Conservation (phyloP, 2,113 vertebrate genomes). For the Ophiodon elongatus region DNA sequence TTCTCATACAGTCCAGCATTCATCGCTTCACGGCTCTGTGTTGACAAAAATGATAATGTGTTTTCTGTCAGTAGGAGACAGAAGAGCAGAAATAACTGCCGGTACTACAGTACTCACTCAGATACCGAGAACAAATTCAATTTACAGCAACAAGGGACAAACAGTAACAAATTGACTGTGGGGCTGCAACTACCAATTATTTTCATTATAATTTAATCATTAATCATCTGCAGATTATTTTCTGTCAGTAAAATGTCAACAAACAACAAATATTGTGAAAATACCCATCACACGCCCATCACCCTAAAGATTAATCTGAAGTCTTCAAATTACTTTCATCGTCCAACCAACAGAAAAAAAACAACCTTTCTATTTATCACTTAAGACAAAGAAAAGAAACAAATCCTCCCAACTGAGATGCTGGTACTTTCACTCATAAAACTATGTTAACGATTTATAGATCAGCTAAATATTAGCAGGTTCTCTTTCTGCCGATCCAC, state of each 20-base stretch:
- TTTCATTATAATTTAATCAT: neutral
- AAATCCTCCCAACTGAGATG: neutral
- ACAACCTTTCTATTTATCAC: neutral
- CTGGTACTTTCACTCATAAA: neutral
- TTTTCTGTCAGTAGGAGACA: neutral
- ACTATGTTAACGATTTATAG: neutral
- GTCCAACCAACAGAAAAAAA: neutral
- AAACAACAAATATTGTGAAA: no score
- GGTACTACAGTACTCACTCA: neutral
- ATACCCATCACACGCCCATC: neutral
- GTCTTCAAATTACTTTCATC: neutral
- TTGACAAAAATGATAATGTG: constrained; percentile 27
- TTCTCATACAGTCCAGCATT: constrained; percentile 24
- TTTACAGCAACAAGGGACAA: neutral
- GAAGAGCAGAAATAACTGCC: constrained; percentile 15
- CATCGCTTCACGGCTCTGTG: constrained; percentile 20
- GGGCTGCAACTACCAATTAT: no score
- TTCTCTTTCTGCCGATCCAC: neutral
- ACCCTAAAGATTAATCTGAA: neutral
- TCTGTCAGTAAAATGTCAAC: no score
- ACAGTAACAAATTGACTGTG: neutral
- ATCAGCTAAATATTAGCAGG: neutral
- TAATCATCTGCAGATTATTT: neutral
- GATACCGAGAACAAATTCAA: neutral
- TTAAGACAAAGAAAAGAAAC: neutral